Evolutionary conservation across 2,113 vertebrate genomes (phyloP), one percentile per base, ranked within the genome.

Genomic region (Poecilia latipinna): DNA sequence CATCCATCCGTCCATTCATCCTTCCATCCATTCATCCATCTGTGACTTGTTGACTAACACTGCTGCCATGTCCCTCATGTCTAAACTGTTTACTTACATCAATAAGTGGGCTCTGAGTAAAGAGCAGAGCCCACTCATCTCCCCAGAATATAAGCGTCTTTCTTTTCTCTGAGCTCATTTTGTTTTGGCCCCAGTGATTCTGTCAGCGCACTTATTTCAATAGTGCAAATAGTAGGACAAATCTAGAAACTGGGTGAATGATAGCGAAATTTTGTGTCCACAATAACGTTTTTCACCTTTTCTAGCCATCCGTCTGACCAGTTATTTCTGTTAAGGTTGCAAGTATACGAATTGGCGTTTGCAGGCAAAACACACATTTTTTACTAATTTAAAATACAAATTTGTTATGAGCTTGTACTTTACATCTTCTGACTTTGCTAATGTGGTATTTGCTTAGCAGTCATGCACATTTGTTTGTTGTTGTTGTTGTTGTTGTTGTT

Each of bases 31-130:
- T 80, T 35, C 0, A 42, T 70, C 60, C 32, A 37, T 13, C 12
- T 26, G 12, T 66, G 35, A 54, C 61, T 65, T 62, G 51, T 79
- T 69, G 39, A 76, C 82, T 70, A 71, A 78, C 83, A 73, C 72
- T 33, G 37, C 74, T 82, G 82, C 87, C 82, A 86, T 62, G 57
- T 77, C 71, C 80, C 72, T 79, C 76, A 70, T 65, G 75, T 86
- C 84, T 70, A 90, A 85, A 87, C 82, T 82, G 72, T 87, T 88
- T 88, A 87, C 75, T 89, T 79, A 76, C 80, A 65, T 87, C 85
- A 90, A 71, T 63, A 60, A 63, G 29, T 29, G 29, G 29, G 29
- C 29, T 29, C 61, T 87, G 80, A 88, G 78, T 85, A 82, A 88
- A 73, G 83, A 68, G 73, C 87, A 82, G 73, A 91, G 76, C 89